These are phyloP conservation scores for Caenorhabditis sp. DNA, from an alignment of 2,888 invertebrate genomes.

Conservation along the genomic window DNA sequence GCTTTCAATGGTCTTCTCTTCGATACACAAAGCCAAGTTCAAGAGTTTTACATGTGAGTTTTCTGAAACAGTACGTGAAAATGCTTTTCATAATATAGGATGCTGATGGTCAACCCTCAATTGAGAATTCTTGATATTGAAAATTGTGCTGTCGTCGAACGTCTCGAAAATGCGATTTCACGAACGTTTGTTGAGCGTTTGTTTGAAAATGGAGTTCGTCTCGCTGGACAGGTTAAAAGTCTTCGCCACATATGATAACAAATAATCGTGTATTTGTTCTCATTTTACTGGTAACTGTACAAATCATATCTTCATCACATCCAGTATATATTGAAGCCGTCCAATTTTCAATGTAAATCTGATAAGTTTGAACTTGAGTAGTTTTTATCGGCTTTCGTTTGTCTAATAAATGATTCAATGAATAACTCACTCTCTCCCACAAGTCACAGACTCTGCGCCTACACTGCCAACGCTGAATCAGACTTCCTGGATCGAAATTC, in stretches of 20 bases:
- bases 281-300: neutral
- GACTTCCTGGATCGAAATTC: too few relatives aligned
- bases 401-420: too few relatives aligned
- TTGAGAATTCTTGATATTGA: constrained; percentile 17
- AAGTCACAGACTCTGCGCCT: too few relatives aligned
- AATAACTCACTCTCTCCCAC: too few relatives aligned
- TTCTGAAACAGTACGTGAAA: too few relatives aligned
- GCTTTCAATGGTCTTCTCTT: constrained; percentile 30
- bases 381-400: too few relatives aligned
- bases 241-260: constrained; percentile 11
- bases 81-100: constrained; percentile 20
- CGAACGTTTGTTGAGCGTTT: constrained; percentile 13
- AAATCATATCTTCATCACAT: neutral
- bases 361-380: too few relatives aligned
- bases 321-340: too few relatives aligned
- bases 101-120: constrained; percentile 15
- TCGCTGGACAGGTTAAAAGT: constrained; percentile 19
- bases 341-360: neutral
- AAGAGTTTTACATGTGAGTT: constrained; percentile 21
- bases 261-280: neutral
- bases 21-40: constrained; percentile 26
- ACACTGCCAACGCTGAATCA: too few relatives aligned
- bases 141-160: constrained; percentile 33
- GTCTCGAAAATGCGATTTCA: constrained; percentile 17
- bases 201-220: constrained; percentile 10